Evolutionary conservation across 92 coral and sea anemone genomes (phyloP), one percentile per base, ranked within the genome.

Genomic region (Palythoa heliodiscus): DNA sequence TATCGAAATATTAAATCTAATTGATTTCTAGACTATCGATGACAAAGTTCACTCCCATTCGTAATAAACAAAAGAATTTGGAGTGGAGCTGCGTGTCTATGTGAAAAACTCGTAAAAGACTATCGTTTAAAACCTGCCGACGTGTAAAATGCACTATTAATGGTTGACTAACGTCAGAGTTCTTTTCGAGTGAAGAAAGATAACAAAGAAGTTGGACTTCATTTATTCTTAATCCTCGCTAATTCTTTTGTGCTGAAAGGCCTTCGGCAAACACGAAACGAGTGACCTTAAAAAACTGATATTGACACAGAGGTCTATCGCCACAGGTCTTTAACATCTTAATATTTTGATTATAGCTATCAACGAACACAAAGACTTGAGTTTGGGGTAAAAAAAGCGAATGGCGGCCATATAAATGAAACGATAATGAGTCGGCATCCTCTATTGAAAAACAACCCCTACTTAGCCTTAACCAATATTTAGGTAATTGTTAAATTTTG

Each of bases 391-490:
- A 66, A 22, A 80, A 66, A 80, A 22, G 61, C 39, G n/a, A 40
- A 23, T 24, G 84, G 55, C 84, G 84, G 84, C 73, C 84, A 80
- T 80, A 80, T 80, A 64, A 66, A 80, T 80, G 84, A 80, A 48
- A 52, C 58, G 84, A 48, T 80, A 80, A 80, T 80, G 74, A 80
- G 84, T 29, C 74, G 84, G 83, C 71, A 39, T 22, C 12, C 71
- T 5, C 38, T 12, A 55, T 53, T 66, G 20, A 7, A 58, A 64
- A 68, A 64, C 52, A 35, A 80, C 9, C 84, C 22, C 52, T 80
- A 35, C 48, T 7, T 75, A 68, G 5, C 38, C 73, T 80, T 39
- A 61, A 43, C 47, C 84, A 80, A 80, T 80, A 80, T 80, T 68
- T 22, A 10, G 74, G 74, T 80, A 66, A 80, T 80, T 80, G 48